Evolutionary conservation across 2,888 invertebrate genomes (phyloP), one percentile per base, ranked within the genome.

Genomic region (Patella depressa): DNA sequence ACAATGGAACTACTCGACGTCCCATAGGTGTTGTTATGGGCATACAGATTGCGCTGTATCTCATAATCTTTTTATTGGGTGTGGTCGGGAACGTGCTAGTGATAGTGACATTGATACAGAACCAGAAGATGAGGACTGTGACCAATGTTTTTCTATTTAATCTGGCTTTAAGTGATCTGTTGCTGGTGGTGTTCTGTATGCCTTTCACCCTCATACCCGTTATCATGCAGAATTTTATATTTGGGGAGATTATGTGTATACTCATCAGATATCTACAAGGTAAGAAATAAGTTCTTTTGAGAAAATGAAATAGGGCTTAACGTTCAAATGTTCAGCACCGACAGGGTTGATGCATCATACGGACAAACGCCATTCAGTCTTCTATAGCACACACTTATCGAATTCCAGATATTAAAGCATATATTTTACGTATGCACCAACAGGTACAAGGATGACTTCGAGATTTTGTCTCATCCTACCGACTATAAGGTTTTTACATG

Each of bases 171-270:
- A 94, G 95, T 72, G 96, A 96, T 88, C 93, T 96, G 79, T 93
- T 96, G 72, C 93, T 96, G 72, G 95, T 95, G 0, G 95, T 96
- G 0, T 95, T 96, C 89, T 96, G 96, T 88, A 94, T 96, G 93
- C 95, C 95, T 0, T 95, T 95, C 85, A 95, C 95, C 0, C 92
- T 95, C 65, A 93, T 94, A 65, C 95, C 95, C 2, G 93, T 94
- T 15, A 91, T 95, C 72, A 92, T 95, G 80, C 91, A 94, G 81
- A 94, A 95, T 88, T 95, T 95, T 91, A 93, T 95, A 83, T 95
- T 95, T 85, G 96, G 95, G 14, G 93, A 94, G 85, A 91, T 93
- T 76, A 94, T 95, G 93, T 95, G 95, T 92, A 94, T 94, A 88
- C 92, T 95, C 82, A 93, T 95, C 78, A 94, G 95, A 15, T 95